Evolutionary conservation across 2,797 vertebrate genomes (phyloP), one percentile per base, ranked within the genome.

Genomic region (Esox lucius): DNA sequence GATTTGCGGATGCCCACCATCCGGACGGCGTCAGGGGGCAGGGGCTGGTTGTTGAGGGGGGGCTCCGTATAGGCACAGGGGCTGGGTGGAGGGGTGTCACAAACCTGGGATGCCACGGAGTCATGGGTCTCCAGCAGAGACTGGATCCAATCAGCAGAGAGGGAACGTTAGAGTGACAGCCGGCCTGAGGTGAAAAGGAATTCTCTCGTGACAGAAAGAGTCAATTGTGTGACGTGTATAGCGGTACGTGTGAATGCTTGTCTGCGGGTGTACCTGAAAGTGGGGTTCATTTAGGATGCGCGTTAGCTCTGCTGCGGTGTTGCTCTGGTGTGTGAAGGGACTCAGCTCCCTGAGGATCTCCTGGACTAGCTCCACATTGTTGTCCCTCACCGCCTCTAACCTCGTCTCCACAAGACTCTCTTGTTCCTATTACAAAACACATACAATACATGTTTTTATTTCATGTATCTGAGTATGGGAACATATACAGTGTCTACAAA

Each of bases 1-100:
- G 95, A 94, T 87, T 97, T 98, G 74, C 96, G 96, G 82, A 98
- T 95, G 77, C 97, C 97, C 90, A 98, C 97, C 96, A 98, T 98
- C 80, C 96, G 95, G 56, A 98, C 92, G 0, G 97, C 94, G 0
- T 98, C 97, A 0, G 96, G 93, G 0, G 94, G 95, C 4, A 93
- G 93, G 0, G 93, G 93, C 72, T 91, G 90, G 81, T 59, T 87
- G 73, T 74, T 77, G 0, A 81, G 78, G 65, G 74, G 83, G 3
- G 86, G 87, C 48, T 95, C 96, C 84, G 93, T 88, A 42, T 87
- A 87, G 0, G 96, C 93, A 74, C 88, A 87, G 0, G 92, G 93
- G 86, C 95, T 97, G 2, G 93, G 89, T 0, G 94, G 94, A 0
- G 94, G 93, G 0, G 94, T 96, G 15, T 97, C 96, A 53, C 94